Evolutionary conservation across 2,888 invertebrate genomes (phyloP).

Genomic region (Dryomyza anilis): DNA sequence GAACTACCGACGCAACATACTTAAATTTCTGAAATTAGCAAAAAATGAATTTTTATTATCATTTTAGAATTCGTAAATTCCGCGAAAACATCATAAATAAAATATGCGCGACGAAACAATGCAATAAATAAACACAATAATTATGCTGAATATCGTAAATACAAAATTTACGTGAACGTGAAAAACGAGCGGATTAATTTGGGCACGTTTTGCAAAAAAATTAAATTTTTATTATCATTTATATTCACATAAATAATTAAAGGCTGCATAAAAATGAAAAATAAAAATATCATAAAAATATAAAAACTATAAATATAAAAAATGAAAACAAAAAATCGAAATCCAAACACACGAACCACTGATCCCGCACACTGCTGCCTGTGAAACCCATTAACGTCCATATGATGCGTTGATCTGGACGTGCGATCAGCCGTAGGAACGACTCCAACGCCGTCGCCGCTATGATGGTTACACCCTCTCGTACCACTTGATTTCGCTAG

Average conservation of each 20-base stretch:
- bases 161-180: neutral
- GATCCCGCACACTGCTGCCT: slow-evolving; percentile 7
- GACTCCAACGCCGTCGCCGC: neutral
- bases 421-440: slow-evolving; percentile 16
- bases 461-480: slow-evolving; percentile 15
- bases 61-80: no score
- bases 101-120: no score
- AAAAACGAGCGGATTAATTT: slow-evolving; percentile 13
- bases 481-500: slow-evolving; percentile 7
- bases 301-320: no score
- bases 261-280: neutral
- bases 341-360: neutral
- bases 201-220: slow-evolving; percentile 26
- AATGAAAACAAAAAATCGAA: no score
- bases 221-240: slow-evolving; percentile 25
- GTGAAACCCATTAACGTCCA: slow-evolving; percentile 17
- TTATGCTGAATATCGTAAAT: no score
- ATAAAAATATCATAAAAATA: no score
- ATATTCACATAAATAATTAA: slow-evolving; percentile 22
- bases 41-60: no score
- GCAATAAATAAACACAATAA: no score
- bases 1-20: no score
- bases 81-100: no score
- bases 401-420: slow-evolving; percentile 19
- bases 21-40: no score